A percentile compares a stretch with the other conserved stretches of the same genome.
Conservation (phyloP, 2,113 vertebrate genomes). For the Albula goreensis region DNA sequence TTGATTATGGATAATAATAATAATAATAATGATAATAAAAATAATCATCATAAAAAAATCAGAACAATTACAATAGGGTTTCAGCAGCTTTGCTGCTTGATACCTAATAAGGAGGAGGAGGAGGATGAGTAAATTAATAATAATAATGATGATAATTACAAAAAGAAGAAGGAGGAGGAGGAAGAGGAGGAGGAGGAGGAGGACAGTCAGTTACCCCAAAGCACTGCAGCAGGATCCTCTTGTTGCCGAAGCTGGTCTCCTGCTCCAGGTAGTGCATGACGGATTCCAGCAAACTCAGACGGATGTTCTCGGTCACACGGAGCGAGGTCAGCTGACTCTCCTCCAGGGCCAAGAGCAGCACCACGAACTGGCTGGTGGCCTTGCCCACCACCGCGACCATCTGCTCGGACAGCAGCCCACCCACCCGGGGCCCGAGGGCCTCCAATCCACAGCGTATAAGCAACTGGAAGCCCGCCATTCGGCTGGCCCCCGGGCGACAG, state of each 20-base stretch:
- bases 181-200: too few relatives aligned
- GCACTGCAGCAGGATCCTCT: constrained; percentile 72
- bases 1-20: too few relatives aligned
- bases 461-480: constrained; percentile 50
- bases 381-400: constrained; percentile 52
- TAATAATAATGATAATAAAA: too few relatives aligned
- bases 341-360: constrained; percentile 68
- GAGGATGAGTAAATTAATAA: too few relatives aligned
- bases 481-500: constrained; percentile 59
- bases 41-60: too few relatives aligned
- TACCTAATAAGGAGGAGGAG: too few relatives aligned
- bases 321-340: constrained; percentile 61
- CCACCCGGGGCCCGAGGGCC: constrained; percentile 51
- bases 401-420: constrained; percentile 44
- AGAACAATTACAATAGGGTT: too few relatives aligned
- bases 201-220: constrained; percentile 66
- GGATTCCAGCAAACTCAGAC: constrained; percentile 52
- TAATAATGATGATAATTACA: too few relatives aligned
- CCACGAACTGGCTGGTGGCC: constrained; percentile 57
- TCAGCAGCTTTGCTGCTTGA: too few relatives aligned
- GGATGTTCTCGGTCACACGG: constrained; percentile 58
- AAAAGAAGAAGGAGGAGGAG: too few relatives aligned
- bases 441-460: constrained; percentile 67
- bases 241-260: constrained; percentile 59
- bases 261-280: constrained; percentile 55